A percentile compares a stretch with the other conserved stretches of the same genome.
Evolutionary conservation across 1,140 invertebrate species (phyloP).

Genomic region (Leptopilina clavipes): DNA sequence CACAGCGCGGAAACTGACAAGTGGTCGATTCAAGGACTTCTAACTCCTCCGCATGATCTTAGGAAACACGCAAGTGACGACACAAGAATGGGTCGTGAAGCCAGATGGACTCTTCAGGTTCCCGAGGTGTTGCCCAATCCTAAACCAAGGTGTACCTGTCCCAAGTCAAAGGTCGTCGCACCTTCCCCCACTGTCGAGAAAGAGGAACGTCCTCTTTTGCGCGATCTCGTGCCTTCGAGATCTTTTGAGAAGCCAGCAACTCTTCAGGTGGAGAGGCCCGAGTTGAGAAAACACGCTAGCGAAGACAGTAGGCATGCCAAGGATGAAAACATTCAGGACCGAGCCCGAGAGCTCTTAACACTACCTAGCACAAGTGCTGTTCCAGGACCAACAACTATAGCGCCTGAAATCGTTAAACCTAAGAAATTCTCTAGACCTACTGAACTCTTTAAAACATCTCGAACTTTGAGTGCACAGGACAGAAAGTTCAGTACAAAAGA

Average conservation of each 20-base stretch:
- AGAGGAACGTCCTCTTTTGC: conserved; percentile 43
- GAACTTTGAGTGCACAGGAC: conserved; percentile 6
- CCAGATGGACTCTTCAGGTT: conserved; percentile 64
- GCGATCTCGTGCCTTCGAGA: conserved; percentile 30
- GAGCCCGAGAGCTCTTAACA: conserved; percentile 35
- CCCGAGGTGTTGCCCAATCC: conserved; percentile 69
- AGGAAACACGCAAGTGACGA: conserved; percentile 72
- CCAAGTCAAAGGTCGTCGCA: conserved; percentile 59
- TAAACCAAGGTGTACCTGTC: conserved; percentile 69
- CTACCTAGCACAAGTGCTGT: conserved; percentile 9
- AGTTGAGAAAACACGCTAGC: conserved; percentile 65
- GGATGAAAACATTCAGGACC: conserved; percentile 37
- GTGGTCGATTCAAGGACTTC: conserved; percentile 61
- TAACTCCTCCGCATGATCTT: conserved; percentile 61
- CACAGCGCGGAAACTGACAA: conserved; percentile 72
- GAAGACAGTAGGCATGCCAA: conserved; percentile 50
- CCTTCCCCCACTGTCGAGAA: conserved; percentile 50
- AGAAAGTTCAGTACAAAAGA: conserved; percentile 54
- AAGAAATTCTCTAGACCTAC: conserved; percentile 38
- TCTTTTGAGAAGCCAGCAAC: not conserved
- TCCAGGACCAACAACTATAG: conserved; percentile 44
- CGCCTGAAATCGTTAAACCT: conserved; percentile 46
- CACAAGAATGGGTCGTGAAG: conserved; percentile 66
- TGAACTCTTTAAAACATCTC: conserved; percentile 8
- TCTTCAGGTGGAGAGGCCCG: conserved; percentile 50